These are phyloP conservation scores for Diadegma fenestrale DNA, from an alignment of 2,888 invertebrate species.

Conservation along the genomic window DNA sequence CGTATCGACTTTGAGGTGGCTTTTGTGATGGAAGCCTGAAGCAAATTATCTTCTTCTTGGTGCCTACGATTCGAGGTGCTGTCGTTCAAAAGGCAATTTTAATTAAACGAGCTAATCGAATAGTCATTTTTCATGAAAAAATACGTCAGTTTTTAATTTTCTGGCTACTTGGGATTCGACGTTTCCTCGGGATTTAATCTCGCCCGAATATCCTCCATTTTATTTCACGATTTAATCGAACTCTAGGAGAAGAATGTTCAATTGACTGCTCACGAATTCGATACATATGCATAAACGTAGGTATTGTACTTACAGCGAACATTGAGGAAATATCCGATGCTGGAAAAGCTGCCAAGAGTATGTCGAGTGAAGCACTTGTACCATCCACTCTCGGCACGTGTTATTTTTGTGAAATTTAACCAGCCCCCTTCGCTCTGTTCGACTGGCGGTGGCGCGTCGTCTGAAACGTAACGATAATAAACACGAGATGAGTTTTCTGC, in stretches of 20 bases:
- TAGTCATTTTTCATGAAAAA: neutral
- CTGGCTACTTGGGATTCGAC: neutral
- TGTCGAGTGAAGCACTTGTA: slow-evolving; percentile 96
- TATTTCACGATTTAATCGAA: neutral
- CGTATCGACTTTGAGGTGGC: neutral
- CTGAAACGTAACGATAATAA: slow-evolving; percentile 76
- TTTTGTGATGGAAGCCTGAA: neutral
- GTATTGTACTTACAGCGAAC: slow-evolving; percentile 91
- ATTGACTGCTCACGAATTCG: neutral
- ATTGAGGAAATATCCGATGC: slow-evolving; percentile 96
- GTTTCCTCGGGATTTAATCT: neutral
- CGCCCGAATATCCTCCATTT: neutral
- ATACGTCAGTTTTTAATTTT: neutral
- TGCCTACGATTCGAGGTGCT: neutral
- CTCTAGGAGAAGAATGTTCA: neutral
- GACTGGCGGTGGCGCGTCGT: slow-evolving; percentile 85
- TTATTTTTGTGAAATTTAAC: slow-evolving; percentile 93
- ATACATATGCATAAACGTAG: neutral
- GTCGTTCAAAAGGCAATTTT: slow-evolving; percentile 5
- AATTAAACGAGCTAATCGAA: neutral
- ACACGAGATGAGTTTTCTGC: neutral
- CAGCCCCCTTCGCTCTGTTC: slow-evolving; percentile 92
- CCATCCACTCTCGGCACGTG: slow-evolving; percentile 95
- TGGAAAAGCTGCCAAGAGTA: slow-evolving; percentile 93
- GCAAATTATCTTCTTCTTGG: slow-evolving; percentile 13